These are phyloP conservation scores for Torymus aiolomorphi DNA, from an alignment of 2,888 invertebrate species.

Conservation along the genomic window DNA sequence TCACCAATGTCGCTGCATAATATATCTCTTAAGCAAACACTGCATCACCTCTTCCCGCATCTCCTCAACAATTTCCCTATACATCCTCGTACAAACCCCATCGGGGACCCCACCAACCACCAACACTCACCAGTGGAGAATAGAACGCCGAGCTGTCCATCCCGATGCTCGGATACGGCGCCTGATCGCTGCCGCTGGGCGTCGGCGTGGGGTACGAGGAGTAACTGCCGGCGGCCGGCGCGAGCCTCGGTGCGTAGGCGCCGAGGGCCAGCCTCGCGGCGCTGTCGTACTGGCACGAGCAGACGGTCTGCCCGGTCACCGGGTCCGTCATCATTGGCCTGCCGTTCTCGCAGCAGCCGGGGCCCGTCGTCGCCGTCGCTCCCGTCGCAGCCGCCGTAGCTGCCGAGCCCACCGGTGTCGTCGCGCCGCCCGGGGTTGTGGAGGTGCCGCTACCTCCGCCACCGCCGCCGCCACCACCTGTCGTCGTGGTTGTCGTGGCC, in stretches of 20 bases:
- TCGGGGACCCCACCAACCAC: too few relatives aligned
- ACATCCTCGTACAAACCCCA: too few relatives aligned
- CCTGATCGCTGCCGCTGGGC: slow-evolving; percentile 92
- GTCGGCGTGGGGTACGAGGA: slow-evolving; percentile 91
- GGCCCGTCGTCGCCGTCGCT: slow-evolving; percentile 70
- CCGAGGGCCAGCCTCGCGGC: slow-evolving; percentile 88
- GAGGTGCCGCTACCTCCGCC: slow-evolving; percentile 68
- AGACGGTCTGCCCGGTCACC: slow-evolving; percentile 93
- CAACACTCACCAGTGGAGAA: slow-evolving; percentile 94
- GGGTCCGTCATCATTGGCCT: slow-evolving; percentile 95
- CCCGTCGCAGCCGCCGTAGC: slow-evolving; percentile 65
- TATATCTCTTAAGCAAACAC: too few relatives aligned
- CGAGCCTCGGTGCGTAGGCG: slow-evolving; percentile 84
- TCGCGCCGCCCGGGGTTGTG: slow-evolving; percentile 59
- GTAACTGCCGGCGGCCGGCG: slow-evolving; percentile 84
- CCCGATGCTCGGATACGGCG: slow-evolving; percentile 94
- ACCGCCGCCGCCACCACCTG: slow-evolving; percentile 67
- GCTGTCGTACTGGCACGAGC: slow-evolving; percentile 95
- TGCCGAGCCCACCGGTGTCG: slow-evolving; percentile 68
- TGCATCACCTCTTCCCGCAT: too few relatives aligned
- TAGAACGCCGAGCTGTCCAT: slow-evolving; percentile 97
- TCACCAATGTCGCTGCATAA: too few relatives aligned
- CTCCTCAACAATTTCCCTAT: too few relatives aligned
- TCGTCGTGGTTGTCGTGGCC: slow-evolving; percentile 76
- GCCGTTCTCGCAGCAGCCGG: slow-evolving; percentile 91